These are phyloP conservation scores for Takifugu rubripes DNA, from an alignment of 2,797 vertebrate species.

Conservation along the genomic window DNA sequence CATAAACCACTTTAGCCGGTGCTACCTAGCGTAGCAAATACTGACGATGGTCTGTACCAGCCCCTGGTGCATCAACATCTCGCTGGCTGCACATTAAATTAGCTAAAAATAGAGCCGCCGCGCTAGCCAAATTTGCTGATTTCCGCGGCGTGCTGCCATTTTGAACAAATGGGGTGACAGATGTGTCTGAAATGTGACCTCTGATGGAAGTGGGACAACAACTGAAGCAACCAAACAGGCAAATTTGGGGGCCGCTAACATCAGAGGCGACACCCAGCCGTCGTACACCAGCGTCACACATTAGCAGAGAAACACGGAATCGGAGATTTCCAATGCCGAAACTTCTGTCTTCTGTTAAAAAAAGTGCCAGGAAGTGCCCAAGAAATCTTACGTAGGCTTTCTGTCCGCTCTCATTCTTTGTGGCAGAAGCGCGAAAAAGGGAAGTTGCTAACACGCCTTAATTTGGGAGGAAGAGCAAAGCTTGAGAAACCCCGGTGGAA, in stretches of 20 bases:
- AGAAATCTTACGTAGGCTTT: too few relatives aligned
- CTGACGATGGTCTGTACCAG: too few relatives aligned
- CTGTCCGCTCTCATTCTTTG: too few relatives aligned
- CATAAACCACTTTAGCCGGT: not conserved
- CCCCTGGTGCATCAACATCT: not conserved
- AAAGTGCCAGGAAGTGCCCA: too few relatives aligned
- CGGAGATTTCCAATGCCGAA: too few relatives aligned
- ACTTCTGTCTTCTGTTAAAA: too few relatives aligned
- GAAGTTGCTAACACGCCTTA: not conserved
- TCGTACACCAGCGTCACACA: too few relatives aligned
- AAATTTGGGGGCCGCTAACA: too few relatives aligned
- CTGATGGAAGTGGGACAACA: not conserved
- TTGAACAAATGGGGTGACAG: not conserved
- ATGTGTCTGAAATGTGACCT: not conserved
- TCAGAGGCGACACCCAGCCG: too few relatives aligned
- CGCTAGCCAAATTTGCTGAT: not conserved
- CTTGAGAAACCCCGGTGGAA: not conserved
- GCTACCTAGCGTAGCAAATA: not conserved
- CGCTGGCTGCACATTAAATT: not conserved
- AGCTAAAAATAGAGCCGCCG: slow-evolving; percentile 1
- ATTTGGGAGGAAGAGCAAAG: not conserved
- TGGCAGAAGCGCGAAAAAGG: not conserved
- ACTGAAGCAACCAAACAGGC: too few relatives aligned
- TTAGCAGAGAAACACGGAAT: too few relatives aligned
- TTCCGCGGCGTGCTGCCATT: not conserved